phyloP scores from a whole-genome alignment of 2,888 invertebrate genomes.

The Lycophotia porphyrea region DNA sequence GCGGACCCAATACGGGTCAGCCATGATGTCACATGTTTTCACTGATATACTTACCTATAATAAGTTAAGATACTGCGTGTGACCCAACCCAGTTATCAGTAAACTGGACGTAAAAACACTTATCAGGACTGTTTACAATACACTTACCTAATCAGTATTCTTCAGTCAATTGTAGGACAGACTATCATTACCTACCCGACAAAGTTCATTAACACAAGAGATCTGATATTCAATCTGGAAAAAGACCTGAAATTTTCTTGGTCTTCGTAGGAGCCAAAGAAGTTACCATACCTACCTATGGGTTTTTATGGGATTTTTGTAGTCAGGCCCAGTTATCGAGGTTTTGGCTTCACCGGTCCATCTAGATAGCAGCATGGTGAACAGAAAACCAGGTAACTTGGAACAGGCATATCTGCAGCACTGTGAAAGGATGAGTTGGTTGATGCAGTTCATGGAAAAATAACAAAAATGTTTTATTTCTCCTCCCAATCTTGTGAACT shows the following conservation, averaged over 20 bases:
- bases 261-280: background rate
- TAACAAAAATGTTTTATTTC: background rate
- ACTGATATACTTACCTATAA: background rate
- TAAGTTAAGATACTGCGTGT: background rate
- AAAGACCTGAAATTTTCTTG: background rate
- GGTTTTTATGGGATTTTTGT: no score
- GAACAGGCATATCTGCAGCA: background rate
- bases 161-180: background rate
- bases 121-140: conserved; percentile 15
- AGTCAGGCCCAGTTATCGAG: background rate
- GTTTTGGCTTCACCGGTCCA: background rate
- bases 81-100: conserved; percentile 13
- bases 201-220: background rate
- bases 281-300: background rate
- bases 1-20: background rate
- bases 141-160: conserved; percentile 5
- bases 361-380: background rate
- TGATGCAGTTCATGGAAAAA: background rate
- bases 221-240: background rate
- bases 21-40: background rate
- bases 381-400: background rate
- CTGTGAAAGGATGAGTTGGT: background rate
- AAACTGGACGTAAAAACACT: background rate
- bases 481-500: background rate
- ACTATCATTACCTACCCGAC: background rate